phyloP scores from a whole-genome alignment of 2,113 vertebrate genomes.

The Smithornis capensis region DNA sequence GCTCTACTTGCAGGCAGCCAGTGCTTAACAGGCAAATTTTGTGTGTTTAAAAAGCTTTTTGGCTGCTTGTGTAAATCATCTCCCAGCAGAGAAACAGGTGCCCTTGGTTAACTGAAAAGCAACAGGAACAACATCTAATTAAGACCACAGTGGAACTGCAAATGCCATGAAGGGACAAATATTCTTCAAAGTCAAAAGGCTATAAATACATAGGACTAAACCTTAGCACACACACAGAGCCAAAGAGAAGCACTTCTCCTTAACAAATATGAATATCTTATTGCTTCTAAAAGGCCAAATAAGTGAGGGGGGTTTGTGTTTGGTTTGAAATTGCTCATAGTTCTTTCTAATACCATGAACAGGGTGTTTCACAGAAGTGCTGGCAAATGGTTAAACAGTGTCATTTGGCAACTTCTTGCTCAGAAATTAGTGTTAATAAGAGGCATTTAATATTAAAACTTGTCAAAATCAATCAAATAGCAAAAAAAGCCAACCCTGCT shows the following conservation, averaged over 20 bases:
- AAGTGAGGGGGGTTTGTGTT: rapidly evolving
- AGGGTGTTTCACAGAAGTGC: neutral
- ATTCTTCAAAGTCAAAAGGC: neutral
- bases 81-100: neutral
- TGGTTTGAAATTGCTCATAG: neutral
- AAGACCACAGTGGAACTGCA: neutral
- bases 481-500: neutral
- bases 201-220: neutral
- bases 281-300: neutral
- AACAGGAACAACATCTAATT: neutral
- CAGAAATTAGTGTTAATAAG: neutral
- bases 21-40: neutral
- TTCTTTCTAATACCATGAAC: neutral
- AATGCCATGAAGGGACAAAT: neutral
- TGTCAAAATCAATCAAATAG: neutral
- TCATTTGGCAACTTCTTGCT: neutral
- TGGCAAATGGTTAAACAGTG: neutral
- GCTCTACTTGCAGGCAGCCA: neutral
- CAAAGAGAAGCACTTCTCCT: neutral
- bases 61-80: neutral
- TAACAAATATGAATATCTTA: neutral
- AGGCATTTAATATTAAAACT: neutral
- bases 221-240: neutral
- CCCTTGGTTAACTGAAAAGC: neutral
- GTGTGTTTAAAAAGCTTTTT: neutral